Base-by-base conservation (phyloP, 2,888 invertebrate genomes). In the Mesodorylaimus sp. region DNA sequence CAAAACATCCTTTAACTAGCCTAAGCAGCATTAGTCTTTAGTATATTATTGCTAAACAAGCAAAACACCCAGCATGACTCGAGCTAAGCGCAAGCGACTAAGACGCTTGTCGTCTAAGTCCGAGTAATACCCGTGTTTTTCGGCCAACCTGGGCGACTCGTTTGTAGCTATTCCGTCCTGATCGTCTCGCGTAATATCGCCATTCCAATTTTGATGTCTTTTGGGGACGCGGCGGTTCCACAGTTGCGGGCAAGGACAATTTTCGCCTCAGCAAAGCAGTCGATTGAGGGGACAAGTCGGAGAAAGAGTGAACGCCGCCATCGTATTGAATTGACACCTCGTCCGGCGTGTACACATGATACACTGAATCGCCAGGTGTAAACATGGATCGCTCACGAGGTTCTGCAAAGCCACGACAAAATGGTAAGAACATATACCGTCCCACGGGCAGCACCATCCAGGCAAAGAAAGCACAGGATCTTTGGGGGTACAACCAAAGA, bases 121-220 rank as follows among this genome's bases (percentile, higher is more conserved):
- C 48, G 56, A 54, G 49, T 58, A 57, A 51, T 59, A 64, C 53
- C 61, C 64, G n/a, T 64, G 67, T 57, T 67, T 68, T 25, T 62
- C 63, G 56, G 67, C 67, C 27, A 50, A 59, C 58, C 58, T 58
- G 57, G 13, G 54, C 57, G n/a, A 57, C 51, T 21, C 27, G 26
- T 16, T 21, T n/a, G 28, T 45, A 13, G 21, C 27, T 43, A 3
- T 7, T 10, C 7, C 26, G 10, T 3, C 27, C 26, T 25, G 27
- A 7, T 16, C 48, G n/a, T 45, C 86, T 74, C 52, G 87, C 74
- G 72, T 87, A 87, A 70, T 87, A 91, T 38, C 88, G 76, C 91
- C 91, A 93, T 70, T 93, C 91, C 61, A 91, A 85, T 55, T 88
- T 76, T 62, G 89, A 89, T 0, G 86, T 85, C 49, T 87, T 68